Base-by-base conservation (phyloP, 2,888 invertebrate genomes). In the Hydroisotoma schaefferi region DNA sequence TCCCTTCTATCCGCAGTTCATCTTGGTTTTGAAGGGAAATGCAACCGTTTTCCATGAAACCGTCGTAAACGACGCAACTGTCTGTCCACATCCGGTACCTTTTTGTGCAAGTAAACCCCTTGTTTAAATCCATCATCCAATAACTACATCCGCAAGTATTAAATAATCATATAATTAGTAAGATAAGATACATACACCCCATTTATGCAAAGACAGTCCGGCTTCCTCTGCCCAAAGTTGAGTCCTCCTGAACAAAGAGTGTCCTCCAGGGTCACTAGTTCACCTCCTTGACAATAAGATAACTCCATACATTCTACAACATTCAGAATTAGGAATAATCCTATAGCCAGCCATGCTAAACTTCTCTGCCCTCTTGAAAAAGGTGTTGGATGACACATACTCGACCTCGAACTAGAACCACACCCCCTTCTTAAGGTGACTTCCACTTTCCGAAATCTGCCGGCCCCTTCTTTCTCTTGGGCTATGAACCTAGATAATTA, bases 11-110 rank as follows among this genome's bases (percentile, higher is more conserved):
- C 20, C 52, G 28, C 8, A 51, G 28, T 8, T 55, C 53, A n/a
- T 44, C 38, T 8, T 57, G 56, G 3, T 20, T 46, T 8, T 57
- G 6, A 1, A 27, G 28, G 3, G 59, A 28, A n/a, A n/a, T n/a
- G 18, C 61, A 62, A 29, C 57, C 59, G 3, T 60, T 22, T 6
- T 57, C 15, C 46, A 55, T 52, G 44, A 61, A 65, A 15, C 65
- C 65, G 20, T 65, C 65, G 40, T 57, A 59, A 1, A 62, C 22
- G 2, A 49, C 44, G 44, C 65, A 65, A 27, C 54, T 57, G 29
- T 65, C 62, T 28, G 57, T 44, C 65, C 62, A 65, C 10, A 56
- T 38, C 22, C 59, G 40, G 28, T 65, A 65, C 18, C 63, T 63
- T 29, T 46, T 26, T 38, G 40, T 12, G 15, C 6, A 26, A 23